phyloP scores from a whole-genome alignment of 2,797 vertebrate genomes.

The Philypnodon macrostomus region DNA sequence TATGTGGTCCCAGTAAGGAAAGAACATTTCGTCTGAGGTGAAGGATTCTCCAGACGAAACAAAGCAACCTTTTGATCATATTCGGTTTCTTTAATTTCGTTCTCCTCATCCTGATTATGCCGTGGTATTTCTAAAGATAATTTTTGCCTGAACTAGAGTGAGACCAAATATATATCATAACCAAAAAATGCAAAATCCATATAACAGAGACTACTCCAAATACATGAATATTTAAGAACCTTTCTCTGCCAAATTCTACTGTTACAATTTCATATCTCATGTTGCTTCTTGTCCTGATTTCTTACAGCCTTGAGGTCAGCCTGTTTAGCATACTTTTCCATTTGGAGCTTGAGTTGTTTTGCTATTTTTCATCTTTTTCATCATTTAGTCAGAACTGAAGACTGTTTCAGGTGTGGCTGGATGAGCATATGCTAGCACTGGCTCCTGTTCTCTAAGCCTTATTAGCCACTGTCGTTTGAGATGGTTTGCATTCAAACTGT shows the following conservation, averaged over 20 bases:
- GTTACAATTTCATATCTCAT: background rate
- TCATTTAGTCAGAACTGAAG: constrained; percentile 36
- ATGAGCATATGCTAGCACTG: constrained; percentile 22
- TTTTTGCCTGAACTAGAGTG: background rate
- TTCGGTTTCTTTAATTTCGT: background rate
- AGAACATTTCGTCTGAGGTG: constrained; percentile 14
- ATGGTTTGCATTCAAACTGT: constrained; percentile 60
- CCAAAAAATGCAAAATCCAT: background rate
- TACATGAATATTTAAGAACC: background rate
- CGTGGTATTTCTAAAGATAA: background rate
- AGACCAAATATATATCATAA: background rate
- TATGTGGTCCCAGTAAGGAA: constrained; percentile 31
- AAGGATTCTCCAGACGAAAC: constrained; percentile 22
- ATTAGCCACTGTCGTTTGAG: constrained; percentile 53
- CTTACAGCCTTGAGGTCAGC: constrained; percentile 19
- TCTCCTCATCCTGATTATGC: background rate
- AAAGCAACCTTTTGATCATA: constrained; percentile 1
- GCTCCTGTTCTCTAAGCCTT: constrained; percentile 42
- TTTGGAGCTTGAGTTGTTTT: constrained; percentile 41
- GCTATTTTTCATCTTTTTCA: constrained; percentile 30
- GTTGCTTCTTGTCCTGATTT: constrained; percentile 1
- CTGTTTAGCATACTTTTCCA: constrained; percentile 40
- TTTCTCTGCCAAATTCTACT: background rate
- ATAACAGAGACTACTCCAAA: background rate
- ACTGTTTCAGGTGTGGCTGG: constrained; percentile 34